Base-by-base conservation (phyloP, 2,888 invertebrate species). In the Heteromyza rotundicornis region DNA sequence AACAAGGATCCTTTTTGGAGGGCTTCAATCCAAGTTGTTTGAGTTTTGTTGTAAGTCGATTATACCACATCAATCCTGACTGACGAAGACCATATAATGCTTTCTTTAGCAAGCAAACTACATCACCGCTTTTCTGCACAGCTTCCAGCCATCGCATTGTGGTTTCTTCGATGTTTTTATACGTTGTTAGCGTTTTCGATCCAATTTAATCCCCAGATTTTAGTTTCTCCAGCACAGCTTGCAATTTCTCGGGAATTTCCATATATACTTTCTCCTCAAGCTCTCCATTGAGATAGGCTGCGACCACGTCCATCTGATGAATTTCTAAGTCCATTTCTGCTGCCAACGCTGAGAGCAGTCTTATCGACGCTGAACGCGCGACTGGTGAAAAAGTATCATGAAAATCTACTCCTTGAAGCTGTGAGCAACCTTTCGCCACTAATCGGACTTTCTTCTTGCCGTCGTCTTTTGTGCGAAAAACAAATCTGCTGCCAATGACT, bases 381-480 rank as follows among this genome's bases (percentile, higher is more conserved):
- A 64, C 68, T 14, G 66, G 64, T 8, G 66, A 60, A 54, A 57
- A 68, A 1, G 62, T 64, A 40, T 65, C 53, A n/a, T 60, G 17
- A 57, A 59, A 68, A 36, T 68, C 63, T 27, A 60, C 56, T 49
- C 62, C 64, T 36, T 57, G 64, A 51, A 59, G 57, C 24, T 67
- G 65, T 1, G 65, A 59, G 44, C 63, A 69, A 7, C 63, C 64
- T 59, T 69, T 65, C 32, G 65, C 67, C 17, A 67, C 67, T 14
- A 67, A 62, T 12, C 66, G 61, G 12, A 62, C 65, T 56, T 68
- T 67, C 50, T 61, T 58, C 14, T 56, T 64, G 8, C 40, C 16
- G 22, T 53, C 40, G n/a, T 60, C 63, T 57, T 65, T 67, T 2
- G 63, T 60, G 2, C 55, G 35, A 32, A 65, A 60, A 8, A 64